Evolutionary conservation across 2,113 vertebrate species (phyloP), one percentile per base, ranked within the genome.

Genomic region (Ammodytes marinus): DNA sequence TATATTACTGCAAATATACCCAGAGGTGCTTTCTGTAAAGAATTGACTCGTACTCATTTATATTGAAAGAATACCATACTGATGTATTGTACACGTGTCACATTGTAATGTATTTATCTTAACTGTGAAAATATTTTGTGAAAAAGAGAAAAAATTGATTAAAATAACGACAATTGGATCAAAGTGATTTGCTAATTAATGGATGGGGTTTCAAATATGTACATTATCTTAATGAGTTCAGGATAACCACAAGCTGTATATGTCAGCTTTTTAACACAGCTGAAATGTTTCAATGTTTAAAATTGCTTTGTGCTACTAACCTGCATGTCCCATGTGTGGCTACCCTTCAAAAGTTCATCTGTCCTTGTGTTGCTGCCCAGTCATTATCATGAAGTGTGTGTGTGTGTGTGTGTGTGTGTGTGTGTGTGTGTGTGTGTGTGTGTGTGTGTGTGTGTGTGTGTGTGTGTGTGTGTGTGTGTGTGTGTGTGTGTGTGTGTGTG

Each of bases 221-320:
- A 27, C 55, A 14, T 66, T 49, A 55, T 68, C 10, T 60, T 7
- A 11, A 55, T 67, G 13, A 45, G 19, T 58, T 69, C 40, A 72
- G 67, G 59, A 66, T 59, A 77, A 89, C 94, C 94, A 93, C 95
- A 95, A 94, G 95, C 95, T 95, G 94, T 95, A 94, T 95, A 94
- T 92, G 77, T 10, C 54, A 67, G 71, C 45, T 57, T 66, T 74
- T 74, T 81, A 80, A 65, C 68, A 50, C 68, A 50, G 67, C 60
- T 86, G 72, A 66, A 53, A 80, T 60, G 47, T 82, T 54, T 70
- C 6, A 65, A 6, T 79, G 19, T 86, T 75, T 59, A 60, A 79
- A 70, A 68, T 42, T 47, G 71, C 84, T 89, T 91, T 60, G 42
- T 42, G 80, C 84, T 80, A 94, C 94, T 96, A 96, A 96, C 93